phyloP scores from a whole-genome alignment of 2,113 vertebrate species.

The Campylomormyrus numenius region DNA sequence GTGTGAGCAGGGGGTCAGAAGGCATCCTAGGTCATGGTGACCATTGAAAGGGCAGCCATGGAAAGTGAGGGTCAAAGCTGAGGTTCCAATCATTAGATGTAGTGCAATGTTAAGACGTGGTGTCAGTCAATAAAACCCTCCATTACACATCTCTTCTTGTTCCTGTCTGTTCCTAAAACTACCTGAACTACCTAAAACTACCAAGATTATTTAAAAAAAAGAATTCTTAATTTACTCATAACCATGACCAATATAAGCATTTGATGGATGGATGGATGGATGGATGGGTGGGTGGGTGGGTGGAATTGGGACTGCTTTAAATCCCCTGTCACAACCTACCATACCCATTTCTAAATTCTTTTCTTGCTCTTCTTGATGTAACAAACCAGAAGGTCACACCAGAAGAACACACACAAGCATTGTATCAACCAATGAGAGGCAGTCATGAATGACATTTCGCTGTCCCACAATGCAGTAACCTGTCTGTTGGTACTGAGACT shows the following conservation, averaged over 20 bases:
- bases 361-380: neutral
- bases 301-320: neutral
- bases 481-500: neutral
- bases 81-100: neutral
- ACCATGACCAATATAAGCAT: neutral
- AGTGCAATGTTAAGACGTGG: neutral
- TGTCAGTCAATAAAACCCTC: constrained; percentile 12
- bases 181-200: neutral
- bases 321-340: neutral
- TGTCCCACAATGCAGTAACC: neutral
- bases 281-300: too few species aligned
- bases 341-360: neutral
- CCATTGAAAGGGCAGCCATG: neutral
- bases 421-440: neutral
- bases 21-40: neutral
- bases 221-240: neutral
- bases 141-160: neutral
- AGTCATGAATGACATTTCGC: neutral
- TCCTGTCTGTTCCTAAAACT: neutral
- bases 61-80: neutral
- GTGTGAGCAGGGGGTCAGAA: neutral
- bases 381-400: constrained; percentile 1
- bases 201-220: neutral
- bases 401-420: neutral
- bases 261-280: neutral